These are phyloP conservation scores for Muraenolepis orangiensis DNA, from an alignment of 2,797 vertebrate species.

Conservation along the genomic window DNA sequence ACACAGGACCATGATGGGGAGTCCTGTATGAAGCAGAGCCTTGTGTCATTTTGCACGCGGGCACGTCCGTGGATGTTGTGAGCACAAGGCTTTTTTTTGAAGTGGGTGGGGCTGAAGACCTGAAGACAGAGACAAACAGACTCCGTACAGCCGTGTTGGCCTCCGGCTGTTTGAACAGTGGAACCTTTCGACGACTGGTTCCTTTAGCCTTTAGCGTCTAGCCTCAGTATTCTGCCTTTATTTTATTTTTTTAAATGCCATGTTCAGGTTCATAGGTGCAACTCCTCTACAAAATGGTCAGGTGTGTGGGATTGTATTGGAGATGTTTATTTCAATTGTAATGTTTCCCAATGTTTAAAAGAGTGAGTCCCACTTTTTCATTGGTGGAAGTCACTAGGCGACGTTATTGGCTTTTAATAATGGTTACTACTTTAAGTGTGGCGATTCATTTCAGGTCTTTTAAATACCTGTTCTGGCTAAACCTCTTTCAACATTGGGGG, in stretches of 20 bases:
- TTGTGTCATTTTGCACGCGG: background rate
- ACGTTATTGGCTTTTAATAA: background rate
- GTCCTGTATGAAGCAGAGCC: background rate
- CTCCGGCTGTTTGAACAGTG: constrained; percentile 7
- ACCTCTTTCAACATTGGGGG: constrained; percentile 44
- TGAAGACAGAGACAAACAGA: no score
- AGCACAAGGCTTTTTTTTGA: background rate
- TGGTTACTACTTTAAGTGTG: constrained; percentile 10
- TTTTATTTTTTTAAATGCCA: background rate
- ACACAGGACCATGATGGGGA: background rate
- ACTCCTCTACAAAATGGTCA: background rate
- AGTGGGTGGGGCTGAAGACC: background rate
- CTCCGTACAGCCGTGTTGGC: background rate
- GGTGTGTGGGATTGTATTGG: background rate
- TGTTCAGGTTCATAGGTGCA: background rate
- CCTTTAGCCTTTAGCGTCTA: background rate
- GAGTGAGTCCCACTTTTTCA: background rate
- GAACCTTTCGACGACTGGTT: background rate
- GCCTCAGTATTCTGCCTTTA: background rate
- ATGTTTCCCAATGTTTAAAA: background rate
- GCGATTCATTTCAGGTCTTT: constrained; percentile 44
- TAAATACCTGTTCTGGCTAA: constrained; percentile 56
- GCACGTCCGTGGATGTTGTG: background rate
- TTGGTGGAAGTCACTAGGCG: background rate
- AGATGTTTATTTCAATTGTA: background rate